Percentiles rank a stretch among this genome's conserved stretches.
These are phyloP conservation scores for Parus major DNA, from an alignment of 2,113 vertebrate species.

Conservation along the genomic window DNA sequence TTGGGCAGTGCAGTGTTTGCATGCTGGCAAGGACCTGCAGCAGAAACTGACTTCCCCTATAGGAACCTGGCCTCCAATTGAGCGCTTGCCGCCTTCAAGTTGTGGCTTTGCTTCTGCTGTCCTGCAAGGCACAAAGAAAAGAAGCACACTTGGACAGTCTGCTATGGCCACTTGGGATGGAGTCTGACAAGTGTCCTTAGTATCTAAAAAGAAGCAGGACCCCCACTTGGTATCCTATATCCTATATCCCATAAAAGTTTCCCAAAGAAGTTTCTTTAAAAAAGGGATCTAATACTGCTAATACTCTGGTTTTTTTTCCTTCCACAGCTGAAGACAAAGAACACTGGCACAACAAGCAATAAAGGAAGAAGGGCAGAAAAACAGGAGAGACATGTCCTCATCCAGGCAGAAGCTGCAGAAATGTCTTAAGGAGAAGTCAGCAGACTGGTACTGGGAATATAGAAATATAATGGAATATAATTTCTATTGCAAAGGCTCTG, in stretches of 20 bases:
- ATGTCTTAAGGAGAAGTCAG: background rate
- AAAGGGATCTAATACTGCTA: background rate
- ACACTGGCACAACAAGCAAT: background rate
- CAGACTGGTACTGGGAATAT: background rate
- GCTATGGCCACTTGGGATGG: background rate
- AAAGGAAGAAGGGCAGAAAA: background rate
- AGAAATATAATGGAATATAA: background rate
- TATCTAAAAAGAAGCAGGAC: background rate
- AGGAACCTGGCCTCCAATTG: accelerated
- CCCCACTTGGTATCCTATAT: background rate
- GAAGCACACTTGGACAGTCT: background rate
- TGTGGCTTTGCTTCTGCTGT: background rate
- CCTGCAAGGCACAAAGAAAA: background rate
- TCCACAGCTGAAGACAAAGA: background rate
- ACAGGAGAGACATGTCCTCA: background rate
- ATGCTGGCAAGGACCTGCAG: accelerated
- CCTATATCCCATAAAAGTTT: background rate
- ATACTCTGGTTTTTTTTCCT: background rate
- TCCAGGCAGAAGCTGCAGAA: background rate
- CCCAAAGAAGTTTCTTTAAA: background rate
- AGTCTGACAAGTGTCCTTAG: background rate
- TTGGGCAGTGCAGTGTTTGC: background rate
- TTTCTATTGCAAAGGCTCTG: background rate
- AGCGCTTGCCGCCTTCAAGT: background rate
- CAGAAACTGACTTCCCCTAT: background rate